A percentile compares a stretch with the other conserved stretches of the same genome.
Evolutionary conservation across 2,113 vertebrate genomes (phyloP).

Genomic region (Serilophus lunatus): DNA sequence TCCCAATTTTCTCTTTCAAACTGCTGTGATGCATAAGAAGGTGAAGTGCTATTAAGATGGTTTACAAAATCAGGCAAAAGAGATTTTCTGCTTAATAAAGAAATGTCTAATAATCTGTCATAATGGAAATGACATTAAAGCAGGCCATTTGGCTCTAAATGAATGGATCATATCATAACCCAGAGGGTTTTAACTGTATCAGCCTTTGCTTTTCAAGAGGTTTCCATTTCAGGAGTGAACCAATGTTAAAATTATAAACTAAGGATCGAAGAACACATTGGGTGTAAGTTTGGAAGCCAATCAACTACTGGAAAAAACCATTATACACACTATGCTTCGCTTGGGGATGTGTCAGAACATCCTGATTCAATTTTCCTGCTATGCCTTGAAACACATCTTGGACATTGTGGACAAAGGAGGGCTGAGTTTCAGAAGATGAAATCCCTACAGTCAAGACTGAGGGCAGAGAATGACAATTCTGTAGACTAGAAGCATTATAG

Average conservation of each 20-base stretch:
- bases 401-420: neutral
- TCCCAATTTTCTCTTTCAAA: neutral
- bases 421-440: neutral
- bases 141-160: slow-evolving; percentile 26
- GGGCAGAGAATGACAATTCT: neutral
- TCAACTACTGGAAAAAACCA: neutral
- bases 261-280: neutral
- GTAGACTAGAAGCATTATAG: neutral
- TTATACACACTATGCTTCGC: neutral
- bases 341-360: neutral
- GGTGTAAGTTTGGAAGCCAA: neutral
- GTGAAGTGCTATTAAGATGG: neutral
- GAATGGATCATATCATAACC: slow-evolving; percentile 24
- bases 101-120: slow-evolving; percentile 48
- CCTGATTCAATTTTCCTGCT: neutral
- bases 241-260: slow-evolving; percentile 72
- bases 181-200: slow-evolving; percentile 36
- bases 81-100: slow-evolving; percentile 50
- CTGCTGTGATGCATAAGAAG: neutral
- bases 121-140: slow-evolving; percentile 53
- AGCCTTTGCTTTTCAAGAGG: slow-evolving; percentile 49
- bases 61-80: slow-evolving; percentile 10
- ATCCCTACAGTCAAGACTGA: neutral
- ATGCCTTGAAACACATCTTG: neutral
- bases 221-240: slow-evolving; percentile 74